Evolutionary conservation across 2,797 vertebrate genomes (phyloP), one percentile per base, ranked within the genome.

Genomic region (Pantherophis alleghaniensis): DNA sequence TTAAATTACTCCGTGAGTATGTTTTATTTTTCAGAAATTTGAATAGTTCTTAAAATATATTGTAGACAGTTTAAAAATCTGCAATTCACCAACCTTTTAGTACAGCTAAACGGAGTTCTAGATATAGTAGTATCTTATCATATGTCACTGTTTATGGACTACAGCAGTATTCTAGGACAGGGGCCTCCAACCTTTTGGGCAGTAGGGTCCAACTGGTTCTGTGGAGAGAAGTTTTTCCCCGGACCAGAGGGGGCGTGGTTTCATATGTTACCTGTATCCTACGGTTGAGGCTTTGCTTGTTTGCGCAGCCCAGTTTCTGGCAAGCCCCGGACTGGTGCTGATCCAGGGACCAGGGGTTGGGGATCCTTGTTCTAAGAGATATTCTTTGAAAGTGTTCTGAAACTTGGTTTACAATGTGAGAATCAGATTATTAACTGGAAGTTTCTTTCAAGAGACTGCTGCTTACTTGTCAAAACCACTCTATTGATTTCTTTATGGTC

Each of bases 1-100:
- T 86, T 92, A 92, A 93, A 97, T 87, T 95, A 94, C 86, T 94
- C 93, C 93, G 98, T 98, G 94, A 98, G 98, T 98, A 96, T 79
- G 92, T 9, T 88, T 89, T 98, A 96, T 79, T 93, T 9, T 88
- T 89, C 47, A 4, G 90, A 13, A 91, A 51, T 90, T 59, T 93
- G 74, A 53, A 32, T 20, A 90, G 7, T 87, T 57, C 1, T 2
- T 55, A 79, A 91, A 79, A 79, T 79, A 53, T 61, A n/a, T 90
- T 56, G 20, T 22, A 60, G 51, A 37, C 2, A 37, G 10, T n/a
- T 57, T 93, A 5, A 53, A 10, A 88, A 60, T 42, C n/a, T 88
- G 47, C 47, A 83, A 69, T 42, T 92, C 22, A 47, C 56, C 20
- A 59, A 16, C 69, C 13, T 88, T 92, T 51, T 88, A 57, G 57